These are phyloP conservation scores for Tenualosa ilisha DNA, from an alignment of 2,797 vertebrate species.

Conservation along the genomic window DNA sequence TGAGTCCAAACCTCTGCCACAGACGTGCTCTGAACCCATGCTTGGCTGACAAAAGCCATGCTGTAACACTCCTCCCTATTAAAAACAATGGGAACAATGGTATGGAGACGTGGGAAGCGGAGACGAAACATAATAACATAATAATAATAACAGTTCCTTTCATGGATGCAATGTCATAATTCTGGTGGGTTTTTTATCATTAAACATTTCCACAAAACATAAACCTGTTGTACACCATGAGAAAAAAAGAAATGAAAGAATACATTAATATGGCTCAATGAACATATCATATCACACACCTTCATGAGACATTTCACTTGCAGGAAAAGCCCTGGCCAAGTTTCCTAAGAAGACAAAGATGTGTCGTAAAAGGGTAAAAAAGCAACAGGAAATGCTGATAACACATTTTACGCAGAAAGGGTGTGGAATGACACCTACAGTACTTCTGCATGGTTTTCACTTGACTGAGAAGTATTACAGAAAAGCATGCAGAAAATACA, in stretches of 20 bases:
- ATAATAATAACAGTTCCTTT: neutral
- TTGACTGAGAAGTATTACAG: neutral
- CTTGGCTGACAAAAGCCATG: neutral
- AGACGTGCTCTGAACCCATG: slow-evolving; percentile 17
- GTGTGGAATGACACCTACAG: neutral
- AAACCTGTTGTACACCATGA: neutral
- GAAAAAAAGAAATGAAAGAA: neutral
- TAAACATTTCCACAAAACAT: slow-evolving; percentile 4
- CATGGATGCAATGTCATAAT: neutral
- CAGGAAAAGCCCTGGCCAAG: neutral
- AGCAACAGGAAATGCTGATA: neutral
- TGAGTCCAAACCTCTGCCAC: neutral
- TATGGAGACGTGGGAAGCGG: slow-evolving; percentile 12
- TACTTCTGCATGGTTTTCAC: neutral
- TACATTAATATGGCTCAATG: neutral
- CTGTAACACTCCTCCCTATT: slow-evolving; percentile 20
- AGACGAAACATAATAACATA: slow-evolving; percentile 8
- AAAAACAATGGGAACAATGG: slow-evolving; percentile 25
- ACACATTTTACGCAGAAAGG: neutral
- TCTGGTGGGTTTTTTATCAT: neutral
- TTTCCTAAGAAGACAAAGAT: neutral
- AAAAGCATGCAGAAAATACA: neutral
- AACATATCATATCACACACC: neutral
- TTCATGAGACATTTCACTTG: neutral
- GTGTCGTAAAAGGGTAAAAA: neutral